Evolutionary conservation across 1,140 invertebrate genomes (phyloP).

Genomic region (Cydia amplana): DNA sequence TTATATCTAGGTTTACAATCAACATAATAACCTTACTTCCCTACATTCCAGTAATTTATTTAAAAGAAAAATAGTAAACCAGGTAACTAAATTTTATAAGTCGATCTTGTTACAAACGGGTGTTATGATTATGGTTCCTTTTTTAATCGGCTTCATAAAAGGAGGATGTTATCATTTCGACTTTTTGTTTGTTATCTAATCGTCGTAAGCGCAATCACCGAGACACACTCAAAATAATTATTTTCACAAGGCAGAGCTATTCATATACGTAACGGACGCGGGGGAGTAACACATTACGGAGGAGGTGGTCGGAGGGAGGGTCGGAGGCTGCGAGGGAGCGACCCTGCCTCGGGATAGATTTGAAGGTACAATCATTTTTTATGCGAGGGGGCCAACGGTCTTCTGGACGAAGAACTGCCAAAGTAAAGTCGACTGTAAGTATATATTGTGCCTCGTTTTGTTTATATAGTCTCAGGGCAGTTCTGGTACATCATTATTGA

Average conservation of each 20-base stretch:
- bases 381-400: slow-evolving; percentile 74
- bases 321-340: slow-evolving; percentile 47
- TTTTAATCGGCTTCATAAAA: no score
- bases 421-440: slow-evolving; percentile 34
- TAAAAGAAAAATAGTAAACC: no score
- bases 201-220: background rate
- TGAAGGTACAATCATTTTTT: slow-evolving; percentile 79
- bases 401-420: slow-evolving; percentile 36
- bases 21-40: no score
- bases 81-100: no score
- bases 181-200: no score
- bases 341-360: slow-evolving; percentile 75
- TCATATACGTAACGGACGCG: slow-evolving; percentile 24
- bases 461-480: background rate
- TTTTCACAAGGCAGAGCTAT: slow-evolving; percentile 33
- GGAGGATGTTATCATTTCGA: no score
- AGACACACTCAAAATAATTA: slow-evolving; percentile 15
- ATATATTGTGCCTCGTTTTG: background rate
- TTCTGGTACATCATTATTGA: background rate
- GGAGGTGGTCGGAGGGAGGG: slow-evolving; percentile 47
- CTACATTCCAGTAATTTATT: no score
- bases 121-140: no score
- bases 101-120: no score
- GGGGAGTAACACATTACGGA: slow-evolving; percentile 40
- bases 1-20: no score